Conservation (phyloP, 2,797 vertebrate genomes). For the Delichon dasypus region DNA sequence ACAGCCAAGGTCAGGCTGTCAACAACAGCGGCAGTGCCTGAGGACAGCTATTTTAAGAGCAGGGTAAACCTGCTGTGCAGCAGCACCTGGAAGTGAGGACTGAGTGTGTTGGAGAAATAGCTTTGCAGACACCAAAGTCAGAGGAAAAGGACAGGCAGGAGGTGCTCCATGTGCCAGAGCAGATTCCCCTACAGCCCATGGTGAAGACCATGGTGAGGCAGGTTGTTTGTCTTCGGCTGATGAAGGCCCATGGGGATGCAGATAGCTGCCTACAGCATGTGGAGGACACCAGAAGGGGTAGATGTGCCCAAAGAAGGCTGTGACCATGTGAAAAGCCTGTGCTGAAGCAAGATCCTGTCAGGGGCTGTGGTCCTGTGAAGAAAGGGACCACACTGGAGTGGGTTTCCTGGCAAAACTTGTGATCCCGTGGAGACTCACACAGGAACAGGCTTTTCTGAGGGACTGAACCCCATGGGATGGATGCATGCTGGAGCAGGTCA, state of each 20-base stretch:
- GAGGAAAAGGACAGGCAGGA: neutral
- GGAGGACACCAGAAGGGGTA: neutral
- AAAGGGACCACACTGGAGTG: neutral
- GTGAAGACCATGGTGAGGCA: neutral
- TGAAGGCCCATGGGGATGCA: neutral
- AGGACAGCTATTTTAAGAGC: neutral
- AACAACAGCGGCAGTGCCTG: accelerated
- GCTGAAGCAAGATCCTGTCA: neutral
- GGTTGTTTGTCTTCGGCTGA: neutral
- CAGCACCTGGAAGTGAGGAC: neutral
- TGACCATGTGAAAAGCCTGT: accelerated
- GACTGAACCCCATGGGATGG: neutral
- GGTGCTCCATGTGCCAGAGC: accelerated
- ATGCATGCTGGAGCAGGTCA: neutral
- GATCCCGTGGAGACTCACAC: accelerated
- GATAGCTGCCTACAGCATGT: neutral
- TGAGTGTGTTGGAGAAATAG: neutral
- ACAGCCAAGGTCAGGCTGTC: neutral
- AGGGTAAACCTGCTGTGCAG: neutral
- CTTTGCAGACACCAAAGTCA: neutral
- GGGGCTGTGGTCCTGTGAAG: neutral
- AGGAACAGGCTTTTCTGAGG: neutral
- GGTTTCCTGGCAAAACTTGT: neutral
- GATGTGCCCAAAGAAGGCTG: neutral
- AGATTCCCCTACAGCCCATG: neutral